Base-by-base conservation (phyloP, 2,113 vertebrate genomes). In the Ornithorhynchus anatinus region DNA sequence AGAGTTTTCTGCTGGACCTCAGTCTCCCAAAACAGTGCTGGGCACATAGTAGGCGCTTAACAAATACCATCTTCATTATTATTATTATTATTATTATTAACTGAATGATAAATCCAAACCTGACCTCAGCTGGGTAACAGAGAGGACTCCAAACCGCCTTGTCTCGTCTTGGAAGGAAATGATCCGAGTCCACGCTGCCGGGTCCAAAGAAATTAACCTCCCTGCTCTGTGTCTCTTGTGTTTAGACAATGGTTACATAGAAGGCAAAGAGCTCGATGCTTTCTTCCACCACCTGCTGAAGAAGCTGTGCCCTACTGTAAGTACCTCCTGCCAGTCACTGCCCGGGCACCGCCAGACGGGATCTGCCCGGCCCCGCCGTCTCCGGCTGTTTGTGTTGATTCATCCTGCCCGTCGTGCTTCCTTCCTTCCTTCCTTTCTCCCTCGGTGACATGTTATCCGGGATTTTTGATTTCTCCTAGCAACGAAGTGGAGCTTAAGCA, bases 161-260 rank as follows among this genome's bases (percentile, higher is more conserved):
- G n/a, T n/a, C n/a, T n/a, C n/a, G n/a, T n/a, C n/a, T n/a, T n/a
- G n/a, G n/a, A n/a, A n/a, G n/a, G n/a, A n/a, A n/a, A n/a, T n/a
- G n/a, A n/a, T n/a, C n/a, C n/a, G n/a, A n/a, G n/a, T n/a, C n/a
- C n/a, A n/a, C n/a, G n/a, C n/a, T n/a, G n/a, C n/a, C n/a, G n/a
- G n/a, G n/a, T n/a, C n/a, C n/a, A n/a, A n/a, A n/a, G n/a, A n/a
- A n/a, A n/a, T n/a, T n/a, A n/a, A n/a, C n/a, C n/a, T n/a, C n/a
- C n/a, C n/a, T n/a, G n/a, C n/a, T n/a, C n/a, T n/a, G n/a, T n/a
- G n/a, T n/a, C 19, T 43, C 27, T 89, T 89, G 42, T 53, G 8
- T 83, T 75, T 90, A 99, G 98, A 97, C 84, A 98, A 96, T 53
- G 97, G 98, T 63, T 98, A 96, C 89, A 97, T 99, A 81, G 96